Evolutionary conservation across 2,797 vertebrate genomes (phyloP), one percentile per base, ranked within the genome.

Genomic region (Fringilla coelebs): DNA sequence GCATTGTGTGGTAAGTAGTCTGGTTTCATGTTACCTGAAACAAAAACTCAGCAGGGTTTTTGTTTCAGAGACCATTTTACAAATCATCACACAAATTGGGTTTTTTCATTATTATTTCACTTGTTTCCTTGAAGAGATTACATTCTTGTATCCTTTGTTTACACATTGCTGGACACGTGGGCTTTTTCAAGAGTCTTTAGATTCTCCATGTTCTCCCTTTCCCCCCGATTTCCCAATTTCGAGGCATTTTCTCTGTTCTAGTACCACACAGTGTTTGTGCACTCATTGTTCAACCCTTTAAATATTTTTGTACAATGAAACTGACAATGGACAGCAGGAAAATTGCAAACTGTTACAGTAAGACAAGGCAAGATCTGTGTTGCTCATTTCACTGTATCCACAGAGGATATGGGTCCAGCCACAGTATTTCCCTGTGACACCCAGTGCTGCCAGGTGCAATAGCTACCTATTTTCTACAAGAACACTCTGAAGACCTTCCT

Each of bases 351-450:
- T 52, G 54, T 84, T 70, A 52, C 6, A 9, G 15, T 7, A 65
- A 52, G 46, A 51, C 73, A 92, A 77, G 9, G 5, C 16, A 80
- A 48, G 15, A 43, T 21, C 14, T 51, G 9, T 2, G 0, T 52
- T 19, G 3, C 7, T 62, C 43, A 60, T 43, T 25, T 83, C 28
- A 60, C 11, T 43, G 28, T 13, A 26, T 82, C 13, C 28, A 32
- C 18, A 51, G 21, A 55, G 14, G 12, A 12, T 29, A 43, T 38
- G 28, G 3, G 5, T 26, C 17, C 6, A 43, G 36, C 19, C 31
- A 34, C 7, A 28, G 8, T 32, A 32, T 58, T 88, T 78, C 29
- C 14, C 14, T 38, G 24, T 34, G 45, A 32, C 0, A 0, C 1
- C 6, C 19, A 41, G 55, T 31, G 9, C 18, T 86, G 20, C 11